Conservation (phyloP, 1,140 invertebrate genomes). For the Heliconius melpomene region DNA sequence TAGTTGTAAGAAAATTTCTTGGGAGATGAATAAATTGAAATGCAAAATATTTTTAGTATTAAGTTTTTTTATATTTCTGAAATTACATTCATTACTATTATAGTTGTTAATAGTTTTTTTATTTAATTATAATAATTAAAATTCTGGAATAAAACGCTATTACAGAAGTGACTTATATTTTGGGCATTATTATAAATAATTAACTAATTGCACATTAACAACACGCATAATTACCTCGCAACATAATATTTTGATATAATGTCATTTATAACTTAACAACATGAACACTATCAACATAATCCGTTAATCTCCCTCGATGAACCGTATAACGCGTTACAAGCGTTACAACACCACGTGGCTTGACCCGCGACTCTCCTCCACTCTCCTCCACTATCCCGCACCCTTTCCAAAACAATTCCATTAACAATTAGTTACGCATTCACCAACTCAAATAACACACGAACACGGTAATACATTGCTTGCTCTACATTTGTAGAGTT, state of each 20-base stretch:
- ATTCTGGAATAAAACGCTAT: no score
- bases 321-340: constrained; percentile 33
- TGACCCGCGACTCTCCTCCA: constrained; percentile 39
- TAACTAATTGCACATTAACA: no score
- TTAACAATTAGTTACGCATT: constrained; percentile 53
- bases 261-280: not conserved
- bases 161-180: no score
- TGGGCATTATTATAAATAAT: no score
- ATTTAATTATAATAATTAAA: no score
- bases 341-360: constrained; percentile 44
- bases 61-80: no score
- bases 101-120: no score
- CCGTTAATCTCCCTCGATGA: constrained; percentile 26
- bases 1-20: no score
- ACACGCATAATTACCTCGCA: not conserved
- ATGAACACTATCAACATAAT: constrained; percentile 1
- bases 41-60: no score
- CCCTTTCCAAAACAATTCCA: constrained; percentile 32
- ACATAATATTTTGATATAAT: not conserved
- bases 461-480: constrained; percentile 31
- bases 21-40: no score
- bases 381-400: constrained; percentile 30
- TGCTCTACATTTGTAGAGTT: not conserved
- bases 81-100: no score
- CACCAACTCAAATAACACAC: not conserved